Evolutionary conservation across 1,140 invertebrate species (phyloP), one percentile per base, ranked within the genome.

Genomic region (Pararge aegeria): DNA sequence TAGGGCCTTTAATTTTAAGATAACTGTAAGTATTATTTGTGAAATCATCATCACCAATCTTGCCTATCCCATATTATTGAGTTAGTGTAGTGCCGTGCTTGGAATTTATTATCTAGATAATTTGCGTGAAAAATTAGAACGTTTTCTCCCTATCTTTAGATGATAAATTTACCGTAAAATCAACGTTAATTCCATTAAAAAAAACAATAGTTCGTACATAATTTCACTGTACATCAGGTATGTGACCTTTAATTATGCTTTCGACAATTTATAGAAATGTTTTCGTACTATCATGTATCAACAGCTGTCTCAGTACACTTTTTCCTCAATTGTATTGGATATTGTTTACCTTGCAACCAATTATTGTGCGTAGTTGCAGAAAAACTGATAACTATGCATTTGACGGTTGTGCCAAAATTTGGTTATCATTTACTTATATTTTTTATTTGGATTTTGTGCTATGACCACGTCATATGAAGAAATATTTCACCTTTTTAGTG

Each of bases 1-100:
- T 46, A 64, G 49, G 69, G 77, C 83, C 81, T 72, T 75, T 82
- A 80, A 77, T 77, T 80, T 86, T 86, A 85, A 68, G 74, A 78
- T 72, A 74, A 83, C 80, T 80, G 85, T 88, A 64, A 88, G 85
- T 88, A 88, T 61, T 49, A 12, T 38, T 51, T 42, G 27, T 34
- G 20, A 51, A 59, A 58, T 63, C 6, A 40, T 15, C 24, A 24
- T 24, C 2, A 4, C 7, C 7, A 24, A n/a, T n/a, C n/a, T n/a
- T n/a, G n/a, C n/a, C n/a, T n/a, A n/a, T n/a, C n/a, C n/a, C n/a
- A n/a, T n/a, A n/a, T n/a, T n/a, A n/a, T n/a, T n/a, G n/a, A n/a
- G n/a, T n/a, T n/a, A n/a, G n/a, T n/a, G n/a, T n/a, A n/a, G n/a
- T n/a, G n/a, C n/a, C n/a, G 24, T 24, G 24, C 24, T 24, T 24